phyloP scores from a whole-genome alignment of 2,888 invertebrate species.

The Caenorhabditis zanzibari region DNA sequence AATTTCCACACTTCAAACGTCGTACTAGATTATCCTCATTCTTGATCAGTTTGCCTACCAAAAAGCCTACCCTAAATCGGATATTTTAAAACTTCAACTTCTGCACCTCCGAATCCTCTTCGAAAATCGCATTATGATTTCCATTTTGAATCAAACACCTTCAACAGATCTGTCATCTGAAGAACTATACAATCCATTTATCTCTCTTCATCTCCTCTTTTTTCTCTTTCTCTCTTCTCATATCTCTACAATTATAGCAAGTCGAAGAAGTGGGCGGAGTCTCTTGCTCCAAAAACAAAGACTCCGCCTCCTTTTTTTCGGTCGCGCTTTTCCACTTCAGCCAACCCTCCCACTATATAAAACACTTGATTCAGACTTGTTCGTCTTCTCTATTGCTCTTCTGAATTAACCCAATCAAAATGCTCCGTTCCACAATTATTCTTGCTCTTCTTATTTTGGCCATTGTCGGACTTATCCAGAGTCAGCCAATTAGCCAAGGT shows the following conservation, averaged over 20 bases:
- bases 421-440: constrained; percentile 33
- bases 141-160: constrained; percentile 11
- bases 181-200: background rate
- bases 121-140: constrained; percentile 1
- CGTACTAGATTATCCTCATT: background rate
- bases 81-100: background rate
- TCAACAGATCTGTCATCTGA: background rate
- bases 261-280: constrained; percentile 37
- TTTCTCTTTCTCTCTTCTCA: constrained; percentile 9
- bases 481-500: constrained; percentile 50
- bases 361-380: constrained; percentile 19
- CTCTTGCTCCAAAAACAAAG: constrained; percentile 18
- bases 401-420: constrained; percentile 8
- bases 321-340: constrained; percentile 22
- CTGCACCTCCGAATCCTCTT: constrained; percentile 8
- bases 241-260: constrained; percentile 21
- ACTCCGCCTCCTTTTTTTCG: constrained; percentile 24
- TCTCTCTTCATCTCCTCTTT: background rate
- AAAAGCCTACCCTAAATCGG: background rate
- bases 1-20: background rate
- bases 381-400: constrained; percentile 10
- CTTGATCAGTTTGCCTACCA: constrained; percentile 13
- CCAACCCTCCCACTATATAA: constrained; percentile 28
- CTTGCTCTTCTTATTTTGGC: constrained; percentile 36
- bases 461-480: constrained; percentile 34